Evolutionary conservation across 35 echinoderm and acorn worm species (phyloP), one percentile per base, ranked within the genome.

Genomic region (Ophiothrix spiculata): DNA sequence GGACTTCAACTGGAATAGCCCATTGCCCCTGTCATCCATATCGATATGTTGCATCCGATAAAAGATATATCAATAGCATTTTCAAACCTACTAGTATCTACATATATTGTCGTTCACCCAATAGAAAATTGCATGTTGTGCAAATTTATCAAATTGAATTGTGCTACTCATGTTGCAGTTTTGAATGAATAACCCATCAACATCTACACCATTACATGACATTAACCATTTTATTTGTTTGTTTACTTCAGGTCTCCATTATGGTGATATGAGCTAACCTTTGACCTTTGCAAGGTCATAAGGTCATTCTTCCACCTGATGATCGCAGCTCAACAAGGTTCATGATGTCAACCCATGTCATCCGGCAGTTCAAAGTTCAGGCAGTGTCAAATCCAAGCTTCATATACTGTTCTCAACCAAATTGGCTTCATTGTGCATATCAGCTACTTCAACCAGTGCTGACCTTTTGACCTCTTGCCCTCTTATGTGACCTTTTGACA

Each of bases 211-310:
- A 49, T 49, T 49, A 49, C 19, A 19, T 49, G 60, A 10, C 29
- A 69, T 69, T 69, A 69, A 69, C 60, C 60, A 69, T 69, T 15
- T n/a, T 69, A 69, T 69, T 15, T 69, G 6, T 69, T 69, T 69
- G 23, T 69, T 69, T 69, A 25, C 60, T 69, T 69, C 60, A 69
- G 60, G 60, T 69, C 17, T 69, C 60, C 23, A 69, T 69, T 15
- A 69, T 69, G 60, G 60, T 69, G 60, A 69, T 69, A 12, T 69
- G 60, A 69, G 25, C 29, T n/a, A 69, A 69, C 60, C 60, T 69
- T 69, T 69, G 60, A 69, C 60, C 60, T n/a, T n/a, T 25, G n/a
- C n/a, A 69, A 12, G 60, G 60, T 69, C 25, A 69, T n/a, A 2
- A 28, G 45, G 29, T 69, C 25, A 10, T 69, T 69, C 60, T 2